Percentiles rank a stretch among this genome's conserved stretches.
These are phyloP conservation scores for Squalus acanthias DNA, from an alignment of 2,797 vertebrate genomes.

Conservation along the genomic window DNA sequence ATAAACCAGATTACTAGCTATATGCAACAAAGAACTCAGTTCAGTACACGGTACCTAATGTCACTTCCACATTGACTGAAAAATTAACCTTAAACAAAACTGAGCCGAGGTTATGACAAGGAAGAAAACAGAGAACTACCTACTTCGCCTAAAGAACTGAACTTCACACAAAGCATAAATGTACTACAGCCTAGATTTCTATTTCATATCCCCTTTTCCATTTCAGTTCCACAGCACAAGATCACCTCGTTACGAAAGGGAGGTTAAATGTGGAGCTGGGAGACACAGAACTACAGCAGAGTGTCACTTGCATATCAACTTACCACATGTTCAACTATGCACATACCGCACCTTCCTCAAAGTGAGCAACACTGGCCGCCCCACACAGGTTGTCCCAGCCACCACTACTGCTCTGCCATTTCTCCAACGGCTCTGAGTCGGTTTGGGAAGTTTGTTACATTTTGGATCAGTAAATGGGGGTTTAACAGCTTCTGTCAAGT, in stretches of 20 bases:
- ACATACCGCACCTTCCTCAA: neutral
- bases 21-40: neutral
- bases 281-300: neutral
- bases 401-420: neutral
- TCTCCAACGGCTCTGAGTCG: neutral
- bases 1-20: neutral
- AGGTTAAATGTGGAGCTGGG: neutral
- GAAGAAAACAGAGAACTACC: neutral
- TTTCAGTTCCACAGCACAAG: neutral
- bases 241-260: neutral
- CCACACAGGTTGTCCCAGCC: neutral
- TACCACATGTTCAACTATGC: neutral
- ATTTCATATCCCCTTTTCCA: neutral
- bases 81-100: neutral
- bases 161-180: neutral
- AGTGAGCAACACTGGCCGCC: neutral
- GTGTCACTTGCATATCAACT: neutral
- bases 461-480: neutral
- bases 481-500: no score
- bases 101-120: neutral
- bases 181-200: neutral
- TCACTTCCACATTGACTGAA: neutral
- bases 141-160: neutral
- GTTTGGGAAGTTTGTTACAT: neutral
- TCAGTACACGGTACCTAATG: neutral